These are phyloP conservation scores for Aix galericulata DNA, from an alignment of 2,113 vertebrate genomes.

Conservation along the genomic window DNA sequence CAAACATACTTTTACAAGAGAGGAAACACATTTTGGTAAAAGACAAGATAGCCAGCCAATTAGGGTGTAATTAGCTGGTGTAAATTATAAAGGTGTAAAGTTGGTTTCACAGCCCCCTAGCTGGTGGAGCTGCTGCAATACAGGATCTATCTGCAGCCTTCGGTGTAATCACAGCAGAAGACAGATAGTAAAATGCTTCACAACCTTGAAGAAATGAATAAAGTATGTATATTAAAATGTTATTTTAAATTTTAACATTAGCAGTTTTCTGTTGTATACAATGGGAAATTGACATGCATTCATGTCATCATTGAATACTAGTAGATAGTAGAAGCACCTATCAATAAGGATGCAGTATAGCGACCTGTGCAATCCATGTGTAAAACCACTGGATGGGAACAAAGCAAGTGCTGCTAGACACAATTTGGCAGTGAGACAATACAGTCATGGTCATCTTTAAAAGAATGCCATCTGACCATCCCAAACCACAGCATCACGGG, in stretches of 20 bases:
- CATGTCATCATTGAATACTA: not conserved
- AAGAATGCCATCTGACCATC: not conserved
- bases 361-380: not conserved
- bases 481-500: fast-evolving
- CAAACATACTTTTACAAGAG: not conserved
- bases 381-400: fast-evolving
- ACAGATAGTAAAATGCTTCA: not conserved
- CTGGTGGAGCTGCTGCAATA: not conserved
- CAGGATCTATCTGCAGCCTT: not conserved
- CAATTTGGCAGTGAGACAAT: not conserved
- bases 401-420: not conserved
- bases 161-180: not conserved
- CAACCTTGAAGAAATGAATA: not conserved
- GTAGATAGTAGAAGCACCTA: not conserved
- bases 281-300: not conserved
- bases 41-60: not conserved
- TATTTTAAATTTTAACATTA: not conserved
- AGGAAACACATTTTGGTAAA: not conserved
- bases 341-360: not conserved
- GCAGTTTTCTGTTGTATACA: not conserved
- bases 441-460: not conserved
- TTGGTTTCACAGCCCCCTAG: not conserved
- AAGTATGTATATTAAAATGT: fast-evolving
- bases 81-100: not conserved
- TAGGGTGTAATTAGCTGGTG: not conserved